Evolutionary conservation across 2,888 invertebrate species (phyloP).

Genomic region (Phrixothrix hirtus): DNA sequence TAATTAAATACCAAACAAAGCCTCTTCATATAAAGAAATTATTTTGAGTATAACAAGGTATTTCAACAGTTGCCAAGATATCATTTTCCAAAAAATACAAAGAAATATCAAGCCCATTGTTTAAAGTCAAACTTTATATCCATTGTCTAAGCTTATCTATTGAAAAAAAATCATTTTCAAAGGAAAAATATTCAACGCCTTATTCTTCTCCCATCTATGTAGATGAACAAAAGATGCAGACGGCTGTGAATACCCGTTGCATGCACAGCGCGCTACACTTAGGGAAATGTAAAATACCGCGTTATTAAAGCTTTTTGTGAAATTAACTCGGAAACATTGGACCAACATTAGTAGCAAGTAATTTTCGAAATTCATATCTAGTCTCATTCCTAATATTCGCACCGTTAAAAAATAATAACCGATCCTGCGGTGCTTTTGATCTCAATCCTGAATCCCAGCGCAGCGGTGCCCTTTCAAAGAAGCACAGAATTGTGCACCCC

Average conservation of each 20-base stretch:
- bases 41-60: constrained; percentile 14
- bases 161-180: constrained; percentile 22
- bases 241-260: constrained; percentile 8
- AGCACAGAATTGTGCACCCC: constrained; percentile 11
- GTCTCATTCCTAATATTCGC: neutral
- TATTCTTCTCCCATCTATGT: constrained; percentile 19
- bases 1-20: neutral
- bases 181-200: constrained; percentile 23
- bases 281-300: constrained; percentile 5
- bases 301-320: neutral
- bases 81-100: constrained; percentile 14
- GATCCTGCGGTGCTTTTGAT: constrained; percentile 8
- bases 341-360: neutral
- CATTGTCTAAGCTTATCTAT: constrained; percentile 22
- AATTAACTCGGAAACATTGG: neutral
- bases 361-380: neutral
- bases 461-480: constrained; percentile 13
- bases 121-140: constrained; percentile 19
- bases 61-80: constrained; percentile 16
- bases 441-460: constrained; percentile 10
- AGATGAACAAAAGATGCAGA: constrained; percentile 15
- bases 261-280: neutral
- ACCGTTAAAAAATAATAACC: constrained; percentile 11
- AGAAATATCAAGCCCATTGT: constrained; percentile 26
- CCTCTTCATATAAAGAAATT: constrained; percentile 5